These are phyloP conservation scores for Carcina quercana DNA, from an alignment of 2,888 invertebrate genomes.

Conservation along the genomic window DNA sequence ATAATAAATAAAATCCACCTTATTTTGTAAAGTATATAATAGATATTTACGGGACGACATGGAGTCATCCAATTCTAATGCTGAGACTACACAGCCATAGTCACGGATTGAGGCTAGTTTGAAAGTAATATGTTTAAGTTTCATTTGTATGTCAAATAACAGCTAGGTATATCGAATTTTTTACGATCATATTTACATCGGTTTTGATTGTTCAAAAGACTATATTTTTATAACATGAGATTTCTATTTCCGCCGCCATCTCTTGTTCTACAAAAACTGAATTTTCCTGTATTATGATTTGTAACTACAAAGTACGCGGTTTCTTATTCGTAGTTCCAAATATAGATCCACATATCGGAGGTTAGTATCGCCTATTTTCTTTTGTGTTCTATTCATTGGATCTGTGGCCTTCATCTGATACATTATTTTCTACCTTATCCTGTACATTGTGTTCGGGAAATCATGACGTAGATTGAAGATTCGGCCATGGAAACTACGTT, in stretches of 20 bases:
- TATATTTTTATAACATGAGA: too few species aligned
- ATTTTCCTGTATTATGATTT: slow-evolving; percentile 29
- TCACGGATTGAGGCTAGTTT: too few species aligned
- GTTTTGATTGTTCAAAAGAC: too few species aligned
- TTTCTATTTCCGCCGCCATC: too few species aligned
- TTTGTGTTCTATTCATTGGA: slow-evolving; percentile 37
- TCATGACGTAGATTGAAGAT: background rate
- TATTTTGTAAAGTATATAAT: slow-evolving; percentile 1
- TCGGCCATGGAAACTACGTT: too few species aligned
- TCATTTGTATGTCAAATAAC: too few species aligned
- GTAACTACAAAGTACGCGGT: slow-evolving; percentile 37
- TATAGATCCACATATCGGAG: slow-evolving; percentile 50
- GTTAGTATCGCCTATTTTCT: slow-evolving; percentile 34
- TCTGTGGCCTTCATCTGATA: slow-evolving; percentile 53
- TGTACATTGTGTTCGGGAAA: slow-evolving; percentile 5
- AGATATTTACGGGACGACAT: too few species aligned
- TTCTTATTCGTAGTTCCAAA: slow-evolving; percentile 35
- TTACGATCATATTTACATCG: too few species aligned
- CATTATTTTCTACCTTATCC: slow-evolving; percentile 27
- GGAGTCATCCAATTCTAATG: too few species aligned
- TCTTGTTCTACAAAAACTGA: slow-evolving; percentile 8
- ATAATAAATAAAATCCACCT: background rate
- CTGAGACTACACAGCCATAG: too few species aligned
- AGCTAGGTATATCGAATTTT: too few species aligned
- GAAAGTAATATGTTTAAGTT: too few species aligned